phyloP scores from a whole-genome alignment of 2,797 vertebrate genomes.

The Masticophis lateralis region DNA sequence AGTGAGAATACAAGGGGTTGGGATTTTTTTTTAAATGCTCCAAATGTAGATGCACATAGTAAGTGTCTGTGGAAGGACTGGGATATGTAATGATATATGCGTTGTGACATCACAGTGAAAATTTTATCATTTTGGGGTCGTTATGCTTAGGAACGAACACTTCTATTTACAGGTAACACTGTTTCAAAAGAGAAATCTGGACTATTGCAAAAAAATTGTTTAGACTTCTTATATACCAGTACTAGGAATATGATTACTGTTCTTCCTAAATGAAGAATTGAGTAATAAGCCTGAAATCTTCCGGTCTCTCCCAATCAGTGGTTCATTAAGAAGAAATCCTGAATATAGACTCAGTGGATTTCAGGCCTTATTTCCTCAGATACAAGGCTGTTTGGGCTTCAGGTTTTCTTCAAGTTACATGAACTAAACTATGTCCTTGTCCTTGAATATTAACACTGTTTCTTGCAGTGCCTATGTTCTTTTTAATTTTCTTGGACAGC shows the following conservation, averaged over 20 bases:
- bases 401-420: background rate
- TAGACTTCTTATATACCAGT: background rate
- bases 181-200: background rate
- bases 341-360: no score
- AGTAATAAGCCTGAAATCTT: background rate
- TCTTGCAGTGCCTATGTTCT: background rate
- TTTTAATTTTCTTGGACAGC: background rate
- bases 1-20: background rate
- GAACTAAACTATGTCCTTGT: background rate
- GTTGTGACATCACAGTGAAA: background rate
- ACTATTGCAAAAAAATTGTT: background rate
- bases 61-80: background rate
- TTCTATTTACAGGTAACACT: background rate
- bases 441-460: background rate
- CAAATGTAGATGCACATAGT: background rate
- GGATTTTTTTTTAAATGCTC: background rate
- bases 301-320: no score
- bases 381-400: background rate
- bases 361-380: background rate
- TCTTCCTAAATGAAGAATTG: background rate
- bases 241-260: background rate
- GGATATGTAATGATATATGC: background rate
- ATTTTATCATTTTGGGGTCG: background rate
- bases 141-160: background rate
- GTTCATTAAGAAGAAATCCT: background rate